A percentile compares a stretch with the other conserved stretches of the same genome.
phyloP scores from a whole-genome alignment of 2,797 vertebrate species.

The Brotula barbata region DNA sequence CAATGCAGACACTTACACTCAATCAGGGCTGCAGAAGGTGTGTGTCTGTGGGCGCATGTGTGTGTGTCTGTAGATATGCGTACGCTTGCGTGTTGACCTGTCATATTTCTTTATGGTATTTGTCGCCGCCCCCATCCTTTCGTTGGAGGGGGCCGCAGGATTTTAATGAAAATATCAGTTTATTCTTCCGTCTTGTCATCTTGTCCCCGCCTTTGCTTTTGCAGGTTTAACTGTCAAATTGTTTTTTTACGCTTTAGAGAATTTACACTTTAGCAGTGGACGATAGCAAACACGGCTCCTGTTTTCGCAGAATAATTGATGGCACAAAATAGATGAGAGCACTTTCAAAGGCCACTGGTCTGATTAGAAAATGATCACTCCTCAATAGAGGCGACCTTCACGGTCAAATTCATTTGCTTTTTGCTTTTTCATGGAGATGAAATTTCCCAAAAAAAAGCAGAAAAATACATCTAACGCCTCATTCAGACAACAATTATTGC shows the following conservation, averaged over 20 bases:
- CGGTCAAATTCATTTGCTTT: constrained; percentile 17
- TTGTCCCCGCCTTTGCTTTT: constrained; percentile 18
- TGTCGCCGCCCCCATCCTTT: constrained; percentile 11
- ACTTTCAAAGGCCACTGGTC: constrained; percentile 26
- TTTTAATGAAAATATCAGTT: constrained; percentile 47
- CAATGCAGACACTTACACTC: constrained; percentile 75
- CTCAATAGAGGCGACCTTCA: constrained; percentile 13
- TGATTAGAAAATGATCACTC: constrained; percentile 22
- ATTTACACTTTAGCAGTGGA: background rate
- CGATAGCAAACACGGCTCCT: constrained; percentile 5
- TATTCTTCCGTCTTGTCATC: constrained; percentile 43
- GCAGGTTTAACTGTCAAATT: background rate
- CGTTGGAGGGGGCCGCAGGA: constrained; percentile 35
- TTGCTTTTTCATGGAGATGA: constrained; percentile 17
- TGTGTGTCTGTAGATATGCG: constrained; percentile 12
- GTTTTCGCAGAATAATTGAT: background rate
- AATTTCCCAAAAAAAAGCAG: constrained; percentile 9
- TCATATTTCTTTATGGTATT: constrained; percentile 56
- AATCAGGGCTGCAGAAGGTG: constrained; percentile 63
- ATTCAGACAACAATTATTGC: too few relatives aligned
- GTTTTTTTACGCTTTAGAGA: too few relatives aligned
- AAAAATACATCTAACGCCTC: background rate
- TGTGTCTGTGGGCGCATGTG: constrained; percentile 26
- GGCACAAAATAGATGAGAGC: constrained; percentile 17
- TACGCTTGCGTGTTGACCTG: constrained; percentile 47